These are phyloP conservation scores for Paedocypris sp. DNA, from an alignment of 2,113 vertebrate genomes.

Conservation along the genomic window DNA sequence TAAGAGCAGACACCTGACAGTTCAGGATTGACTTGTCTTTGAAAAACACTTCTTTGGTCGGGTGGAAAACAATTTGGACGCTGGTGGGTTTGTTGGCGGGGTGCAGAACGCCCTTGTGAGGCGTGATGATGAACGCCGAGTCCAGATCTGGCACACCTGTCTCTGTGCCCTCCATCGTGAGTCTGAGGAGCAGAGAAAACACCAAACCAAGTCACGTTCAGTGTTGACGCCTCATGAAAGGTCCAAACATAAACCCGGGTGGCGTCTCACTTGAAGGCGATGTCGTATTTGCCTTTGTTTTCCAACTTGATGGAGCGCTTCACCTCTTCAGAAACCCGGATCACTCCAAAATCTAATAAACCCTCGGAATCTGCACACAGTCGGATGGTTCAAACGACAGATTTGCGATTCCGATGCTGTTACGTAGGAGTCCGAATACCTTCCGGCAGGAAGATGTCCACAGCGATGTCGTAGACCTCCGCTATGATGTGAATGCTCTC, in stretches of 20 bases:
- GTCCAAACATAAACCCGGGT: not conserved
- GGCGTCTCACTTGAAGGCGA: slow-evolving; percentile 69
- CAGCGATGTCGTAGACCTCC: slow-evolving; percentile 72
- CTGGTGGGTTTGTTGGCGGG: slow-evolving; percentile 46
- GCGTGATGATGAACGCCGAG: slow-evolving; percentile 65
- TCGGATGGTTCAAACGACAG: not conserved
- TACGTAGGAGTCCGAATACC: slow-evolving; percentile 48
- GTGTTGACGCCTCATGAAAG: not conserved
- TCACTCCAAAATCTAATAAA: slow-evolving; percentile 70
- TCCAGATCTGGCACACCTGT: slow-evolving; percentile 39
- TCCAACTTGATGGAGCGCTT: slow-evolving; percentile 66
- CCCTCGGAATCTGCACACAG: slow-evolving; percentile 55
- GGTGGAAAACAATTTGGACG: slow-evolving; percentile 64
- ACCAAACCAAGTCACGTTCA: not conserved
- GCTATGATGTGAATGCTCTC: slow-evolving; percentile 72
- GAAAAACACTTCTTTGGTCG: slow-evolving; percentile 62
- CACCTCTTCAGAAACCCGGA: slow-evolving; percentile 64
- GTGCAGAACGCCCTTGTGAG: slow-evolving; percentile 57
- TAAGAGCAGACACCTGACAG: slow-evolving; percentile 65
- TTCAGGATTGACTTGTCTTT: slow-evolving; percentile 61
- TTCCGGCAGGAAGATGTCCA: slow-evolving; percentile 72
- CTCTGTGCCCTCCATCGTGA: slow-evolving; percentile 50
- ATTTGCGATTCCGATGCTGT: not conserved
- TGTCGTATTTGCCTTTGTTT: slow-evolving; percentile 80
- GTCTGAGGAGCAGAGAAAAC: slow-evolving; percentile 52